Evolutionary conservation across 1,140 invertebrate species (phyloP).

Genomic region (Lordiphosa stackelbergi): DNA sequence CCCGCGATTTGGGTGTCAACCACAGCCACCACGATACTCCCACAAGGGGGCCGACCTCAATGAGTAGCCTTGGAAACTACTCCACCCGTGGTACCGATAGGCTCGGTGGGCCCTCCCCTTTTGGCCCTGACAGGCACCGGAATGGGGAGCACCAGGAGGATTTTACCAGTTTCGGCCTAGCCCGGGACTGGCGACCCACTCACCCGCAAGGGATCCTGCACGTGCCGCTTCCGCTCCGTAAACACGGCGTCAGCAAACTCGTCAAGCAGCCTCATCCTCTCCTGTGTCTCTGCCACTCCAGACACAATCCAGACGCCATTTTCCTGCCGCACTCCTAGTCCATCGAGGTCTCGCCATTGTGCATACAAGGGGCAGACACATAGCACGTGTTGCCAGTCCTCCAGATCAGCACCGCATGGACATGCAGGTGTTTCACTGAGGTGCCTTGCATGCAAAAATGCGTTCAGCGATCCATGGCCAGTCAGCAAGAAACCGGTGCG

Average conservation of each 20-base stretch:
- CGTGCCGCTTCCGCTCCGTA: too few relatives aligned
- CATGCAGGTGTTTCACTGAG: constrained; percentile 4
- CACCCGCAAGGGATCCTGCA: too few relatives aligned
- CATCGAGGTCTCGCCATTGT: too few relatives aligned
- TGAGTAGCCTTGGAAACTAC: not conserved
- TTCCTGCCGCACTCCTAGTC: too few relatives aligned
- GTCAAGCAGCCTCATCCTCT: not conserved
- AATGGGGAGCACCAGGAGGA: not conserved
- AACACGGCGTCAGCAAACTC: too few relatives aligned
- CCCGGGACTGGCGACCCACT: too few relatives aligned
- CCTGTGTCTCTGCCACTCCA: not conserved
- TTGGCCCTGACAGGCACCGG: not conserved
- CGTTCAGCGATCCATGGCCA: too few relatives aligned
- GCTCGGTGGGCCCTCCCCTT: too few relatives aligned
- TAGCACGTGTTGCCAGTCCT: constrained; percentile 1
- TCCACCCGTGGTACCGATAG: not conserved
- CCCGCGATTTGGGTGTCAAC: constrained; percentile 1
- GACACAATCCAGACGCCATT: not conserved
- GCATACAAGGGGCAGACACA: not conserved
- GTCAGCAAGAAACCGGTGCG: not conserved
- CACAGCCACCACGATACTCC: not conserved
- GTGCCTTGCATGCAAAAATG: constrained; percentile 19
- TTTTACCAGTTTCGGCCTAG: too few relatives aligned
- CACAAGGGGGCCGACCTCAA: not conserved
- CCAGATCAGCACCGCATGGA: not conserved